Percentiles rank a stretch among this genome's conserved stretches.
phyloP scores from a whole-genome alignment of 1,140 invertebrate genomes.

The Zaprionus vittiger region DNA sequence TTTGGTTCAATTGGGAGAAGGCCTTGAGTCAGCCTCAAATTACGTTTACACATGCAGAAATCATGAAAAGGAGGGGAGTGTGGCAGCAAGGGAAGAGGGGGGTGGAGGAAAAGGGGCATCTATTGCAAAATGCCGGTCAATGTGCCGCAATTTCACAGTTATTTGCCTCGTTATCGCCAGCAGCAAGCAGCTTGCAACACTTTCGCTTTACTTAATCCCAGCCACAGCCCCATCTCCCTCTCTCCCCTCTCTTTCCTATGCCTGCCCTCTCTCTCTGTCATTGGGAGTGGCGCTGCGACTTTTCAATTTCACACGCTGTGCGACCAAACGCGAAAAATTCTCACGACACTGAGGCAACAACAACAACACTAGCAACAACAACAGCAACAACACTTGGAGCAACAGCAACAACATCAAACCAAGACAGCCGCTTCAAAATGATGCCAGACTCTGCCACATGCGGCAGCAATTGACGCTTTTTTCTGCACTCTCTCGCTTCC shows the following conservation, averaged over 20 bases:
- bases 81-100: not conserved
- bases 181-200: conserved; percentile 43
- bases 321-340: conserved; percentile 78
- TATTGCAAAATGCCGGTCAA: conserved; percentile 36
- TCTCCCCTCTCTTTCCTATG: too few relatives aligned
- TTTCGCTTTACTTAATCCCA: conserved; percentile 52
- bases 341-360: conserved; percentile 73
- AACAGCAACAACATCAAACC: conserved; percentile 25
- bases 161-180: conserved; percentile 26
- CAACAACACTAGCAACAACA: conserved; percentile 23
- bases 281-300: conserved; percentile 15
- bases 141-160: conserved; percentile 37
- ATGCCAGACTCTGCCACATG: conserved; percentile 65
- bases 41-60: conserved; percentile 3
- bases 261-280: not conserved
- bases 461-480: conserved; percentile 31
- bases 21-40: conserved; percentile 32
- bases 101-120: not conserved
- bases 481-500: conserved; percentile 13
- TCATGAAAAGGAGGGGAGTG: not conserved
- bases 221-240: conserved; percentile 10
- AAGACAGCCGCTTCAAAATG: conserved; percentile 52
- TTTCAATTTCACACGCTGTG: conserved; percentile 78
- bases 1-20: conserved; percentile 15
- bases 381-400: conserved; percentile 20